Conservation (phyloP, 2,888 invertebrate species). For the Eupithecia inturbata region DNA sequence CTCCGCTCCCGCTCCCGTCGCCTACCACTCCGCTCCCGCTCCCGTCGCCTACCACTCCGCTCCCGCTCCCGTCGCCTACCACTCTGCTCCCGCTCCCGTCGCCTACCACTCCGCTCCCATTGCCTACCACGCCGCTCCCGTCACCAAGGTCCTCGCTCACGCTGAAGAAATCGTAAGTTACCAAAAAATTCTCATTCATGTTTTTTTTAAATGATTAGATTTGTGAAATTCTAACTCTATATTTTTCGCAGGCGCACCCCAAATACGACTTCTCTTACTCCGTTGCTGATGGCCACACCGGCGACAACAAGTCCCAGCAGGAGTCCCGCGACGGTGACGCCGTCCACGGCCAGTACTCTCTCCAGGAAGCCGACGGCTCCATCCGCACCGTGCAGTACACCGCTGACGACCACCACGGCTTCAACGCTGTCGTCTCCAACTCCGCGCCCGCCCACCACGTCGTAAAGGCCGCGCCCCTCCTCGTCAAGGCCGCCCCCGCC, state of each 20-base stretch:
- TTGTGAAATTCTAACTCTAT: neutral
- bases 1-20: too few species aligned
- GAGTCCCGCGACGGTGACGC: conserved; percentile 82
- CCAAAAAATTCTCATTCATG: neutral
- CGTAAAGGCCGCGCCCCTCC: conserved; percentile 63
- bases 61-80: conserved; percentile 50
- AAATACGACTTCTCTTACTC: conserved; percentile 82
- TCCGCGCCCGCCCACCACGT: conserved; percentile 61
- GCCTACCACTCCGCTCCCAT: conserved; percentile 49
- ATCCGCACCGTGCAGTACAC: conserved; percentile 82
- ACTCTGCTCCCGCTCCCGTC: conserved; percentile 48
- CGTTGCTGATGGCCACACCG: conserved; percentile 83
- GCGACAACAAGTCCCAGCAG: conserved; percentile 83
- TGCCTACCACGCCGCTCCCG: conserved; percentile 51
- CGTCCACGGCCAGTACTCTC: conserved; percentile 83
- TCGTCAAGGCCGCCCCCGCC: conserved; percentile 63
- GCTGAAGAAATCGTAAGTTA: conserved; percentile 55
- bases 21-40: conserved; percentile 51
- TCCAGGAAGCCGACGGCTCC: conserved; percentile 83
- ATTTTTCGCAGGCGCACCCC: conserved; percentile 64
- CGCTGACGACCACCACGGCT: conserved; percentile 81
- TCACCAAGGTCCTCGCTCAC: conserved; percentile 53
- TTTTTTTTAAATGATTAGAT: neutral
- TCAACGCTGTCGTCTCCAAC: conserved; percentile 74
- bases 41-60: conserved; percentile 46